Base-by-base conservation (phyloP, 1,140 invertebrate genomes). In the Laupala kohalensis region DNA sequence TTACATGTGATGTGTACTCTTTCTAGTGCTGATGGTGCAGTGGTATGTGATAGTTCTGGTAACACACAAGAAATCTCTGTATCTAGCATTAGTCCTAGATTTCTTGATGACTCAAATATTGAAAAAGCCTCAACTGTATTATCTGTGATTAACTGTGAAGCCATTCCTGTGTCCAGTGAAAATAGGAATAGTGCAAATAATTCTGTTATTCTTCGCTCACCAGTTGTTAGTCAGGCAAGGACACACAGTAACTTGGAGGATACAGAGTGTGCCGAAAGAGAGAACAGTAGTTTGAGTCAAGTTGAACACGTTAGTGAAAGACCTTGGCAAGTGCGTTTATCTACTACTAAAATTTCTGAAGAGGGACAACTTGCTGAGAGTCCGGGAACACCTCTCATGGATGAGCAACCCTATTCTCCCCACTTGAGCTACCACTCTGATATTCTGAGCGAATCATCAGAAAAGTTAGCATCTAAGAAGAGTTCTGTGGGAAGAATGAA, bases 331-430 rank as follows among this genome's bases (percentile, higher is more conserved):
- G 37, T 13, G 37, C 19, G 37, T 53, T 9, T 19, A 53, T 19
- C 37, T 53, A 13, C 37, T 13, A 19, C 19, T 2, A 4, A 68
- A 15, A 12, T n/a, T 28, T 13, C 27, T 29, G 67, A 30, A 68
- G 24, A 37, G 12, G 67, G 24, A 4, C 15, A 68, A 37, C 28
- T 27, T 68, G 67, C 29, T 15, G 67, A 27, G 67, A 74, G 72
- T 67, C 69, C 69, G 64, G 72, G 73, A 23, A 74, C 73, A 37
- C 73, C 73, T 13, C 67, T 74, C n/a, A 69, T 74, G 73, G 73
- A 74, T 37, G 73, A 74, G 63, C 67, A 67, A 25, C 63, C 63
- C 4, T 30, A 53, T 12, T 71, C 64, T 53, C 70, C 63, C 24
- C 63, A 25, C 12, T 28, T 66, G 67, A 24, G 28, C 67, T 23